Evolutionary conservation across 2,797 vertebrate genomes (phyloP).

Genomic region (Lepus townsendii): DNA sequence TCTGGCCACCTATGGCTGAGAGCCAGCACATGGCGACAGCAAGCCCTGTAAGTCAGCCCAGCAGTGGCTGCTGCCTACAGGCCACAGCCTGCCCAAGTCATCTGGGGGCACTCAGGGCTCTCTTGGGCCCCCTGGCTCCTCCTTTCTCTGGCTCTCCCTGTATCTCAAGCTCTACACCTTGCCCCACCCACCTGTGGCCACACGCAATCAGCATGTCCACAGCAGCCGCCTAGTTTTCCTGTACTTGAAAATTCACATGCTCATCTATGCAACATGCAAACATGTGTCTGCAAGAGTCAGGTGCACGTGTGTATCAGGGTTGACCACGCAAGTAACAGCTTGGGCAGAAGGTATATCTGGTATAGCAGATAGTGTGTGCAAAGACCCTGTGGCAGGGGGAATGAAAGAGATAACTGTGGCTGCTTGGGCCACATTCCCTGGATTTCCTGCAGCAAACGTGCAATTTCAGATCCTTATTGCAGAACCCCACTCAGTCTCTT

Average conservation of each 20-base stretch:
- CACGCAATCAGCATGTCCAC: too few relatives aligned
- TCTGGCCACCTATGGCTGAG: constrained; percentile 91
- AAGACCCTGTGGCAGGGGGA: constrained; percentile 33
- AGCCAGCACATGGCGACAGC: constrained; percentile 89
- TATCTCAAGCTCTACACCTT: background rate
- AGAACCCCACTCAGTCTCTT: background rate
- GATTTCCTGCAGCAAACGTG: background rate
- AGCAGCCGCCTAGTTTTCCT: background rate
- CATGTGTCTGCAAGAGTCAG: accelerated
- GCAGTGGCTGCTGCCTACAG: background rate
- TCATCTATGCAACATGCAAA: too few relatives aligned
- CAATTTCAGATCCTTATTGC: background rate
- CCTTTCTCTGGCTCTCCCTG: background rate
- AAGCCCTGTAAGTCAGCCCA: constrained; percentile 88
- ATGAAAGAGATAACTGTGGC: background rate
- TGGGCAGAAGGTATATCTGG: background rate
- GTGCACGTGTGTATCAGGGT: accelerated
- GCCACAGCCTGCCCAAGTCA: background rate
- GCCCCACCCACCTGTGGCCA: too few relatives aligned
- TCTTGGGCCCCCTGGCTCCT: background rate
- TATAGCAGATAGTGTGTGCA: background rate
- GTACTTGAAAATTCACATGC: background rate
- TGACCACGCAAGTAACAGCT: background rate
- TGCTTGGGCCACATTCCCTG: background rate
- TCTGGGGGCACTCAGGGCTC: background rate